Base-by-base conservation (phyloP, 2,113 vertebrate species). In the Oreochromis tanganicae region DNA sequence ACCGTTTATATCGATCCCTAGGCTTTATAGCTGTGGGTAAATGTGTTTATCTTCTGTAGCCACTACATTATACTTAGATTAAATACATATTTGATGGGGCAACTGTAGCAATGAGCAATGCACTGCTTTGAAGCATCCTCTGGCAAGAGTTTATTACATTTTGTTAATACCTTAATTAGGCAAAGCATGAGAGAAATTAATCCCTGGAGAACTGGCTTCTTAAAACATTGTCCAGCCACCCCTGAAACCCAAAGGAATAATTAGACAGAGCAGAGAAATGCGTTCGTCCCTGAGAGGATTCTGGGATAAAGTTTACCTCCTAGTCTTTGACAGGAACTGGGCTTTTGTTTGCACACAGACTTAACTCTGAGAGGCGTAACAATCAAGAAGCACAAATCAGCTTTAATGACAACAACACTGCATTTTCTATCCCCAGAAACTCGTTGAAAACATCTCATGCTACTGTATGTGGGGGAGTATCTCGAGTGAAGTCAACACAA, bases 101-200 rank as follows among this genome's bases (percentile, higher is more conserved):
- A 48, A 80, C 57, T 87, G 50, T 13, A 54, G 59, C 85, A 91
- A 59, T 84, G 57, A 92, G 81, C 63, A 32, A 83, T 54, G 55
- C 16, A 4, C 13, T 68, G 54, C 63, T 88, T 78, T 86, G 87
- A 91, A 85, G 87, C 75, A 13, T 90, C 89, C 81, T 85, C 80
- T 87, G 85, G 83, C 81, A 73, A 71, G 71, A 90, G 57, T 91
- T 89, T 89, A 92, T 85, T 92, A 89, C 73, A 90, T 91, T 93
- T 92, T 82, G 85, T 90, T 92, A 91, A 94, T 87, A 85, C 88
- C 81, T 92, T 93, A 93, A 95, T 96, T 93, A 95, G 82, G 71
- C 84, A 82, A 85, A 83, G 66, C 87, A 90, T 75, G 63, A 91
- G 84, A 90, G 82, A 86, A 91, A 92, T 88, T 86, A 94, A 90